Evolutionary conservation across 2,797 vertebrate species (phyloP), one percentile per base, ranked within the genome.

Genomic region (Hoplostethus mediterraneus): DNA sequence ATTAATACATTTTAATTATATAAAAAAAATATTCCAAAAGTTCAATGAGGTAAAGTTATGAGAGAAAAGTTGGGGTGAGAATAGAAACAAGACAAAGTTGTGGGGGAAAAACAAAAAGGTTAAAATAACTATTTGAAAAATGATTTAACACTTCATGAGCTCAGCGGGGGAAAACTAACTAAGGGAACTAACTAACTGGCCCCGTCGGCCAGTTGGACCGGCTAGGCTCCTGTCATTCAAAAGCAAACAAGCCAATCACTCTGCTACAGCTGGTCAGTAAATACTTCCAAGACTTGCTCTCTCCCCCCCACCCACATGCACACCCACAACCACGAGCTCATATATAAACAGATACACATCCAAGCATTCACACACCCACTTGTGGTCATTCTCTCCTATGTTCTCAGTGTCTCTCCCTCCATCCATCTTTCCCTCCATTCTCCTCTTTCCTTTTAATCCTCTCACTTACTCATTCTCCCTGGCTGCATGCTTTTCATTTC

Each of bases 181-280:
- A 67, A 45, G 59, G 62, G 68, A 74, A 84, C 63, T 44, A 63
- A 75, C 71, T 76, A 62, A 12, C 52, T 61, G 44, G 84, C 60
- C 63, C 60, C 66, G 71, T 74, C 72, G 72, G 73, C 51, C 69
- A 56, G 78, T 71, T 78, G 58, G 77, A 79, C 63, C 70, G 48
- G 42, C 53, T 12, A 45, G n/a, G 59, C 67, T 76, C 65, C 65
- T 72, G 73, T 77, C 82, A 80, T 76, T 90, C 81, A 87, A 56
- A 55, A 67, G 62, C 70, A 52, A 84, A 83, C 73, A 84, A 87
- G 54, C 79, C 71, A 86, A 91, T 86, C 86, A 84, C 53, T 80
- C 74, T n/a, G 40, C 60, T 81, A 60, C 86, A 90, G 82, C 83
- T 77, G 87, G 71, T 84, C 72, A 78, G 62, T 68, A 80, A 65